Conservation (phyloP, 2,113 vertebrate species). For the Mohoua ochrocephala region DNA sequence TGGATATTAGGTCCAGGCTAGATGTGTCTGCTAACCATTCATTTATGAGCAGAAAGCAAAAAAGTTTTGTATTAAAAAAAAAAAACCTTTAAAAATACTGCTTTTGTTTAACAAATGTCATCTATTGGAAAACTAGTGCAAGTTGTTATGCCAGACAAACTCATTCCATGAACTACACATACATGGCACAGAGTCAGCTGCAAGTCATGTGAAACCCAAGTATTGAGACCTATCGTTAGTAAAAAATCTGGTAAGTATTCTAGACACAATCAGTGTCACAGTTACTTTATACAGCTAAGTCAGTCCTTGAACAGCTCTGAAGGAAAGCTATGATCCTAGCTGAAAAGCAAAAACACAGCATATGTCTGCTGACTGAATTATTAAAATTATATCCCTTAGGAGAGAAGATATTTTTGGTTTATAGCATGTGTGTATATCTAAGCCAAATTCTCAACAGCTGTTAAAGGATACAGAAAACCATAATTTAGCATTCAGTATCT, state of each 20-base stretch:
- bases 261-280: background rate
- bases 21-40: background rate
- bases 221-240: background rate
- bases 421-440: background rate
- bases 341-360: background rate
- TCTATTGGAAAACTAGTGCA: background rate
- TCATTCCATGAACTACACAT: background rate
- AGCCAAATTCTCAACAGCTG: slow-evolving; percentile 11
- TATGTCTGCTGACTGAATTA: background rate
- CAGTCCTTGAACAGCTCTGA: background rate
- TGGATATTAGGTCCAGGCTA: background rate
- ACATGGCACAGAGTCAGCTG: background rate
- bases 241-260: background rate
- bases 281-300: background rate
- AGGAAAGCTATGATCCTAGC: background rate
- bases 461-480: background rate
- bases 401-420: background rate
- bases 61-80: background rate
- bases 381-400: background rate
- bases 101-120: background rate
- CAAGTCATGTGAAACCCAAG: background rate
- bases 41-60: background rate
- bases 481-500: background rate
- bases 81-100: background rate
- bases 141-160: background rate